A percentile compares a stretch with the other conserved stretches of the same genome.
Evolutionary conservation across 2,113 vertebrate species (phyloP).

Genomic region (Calcarius ornatus): DNA sequence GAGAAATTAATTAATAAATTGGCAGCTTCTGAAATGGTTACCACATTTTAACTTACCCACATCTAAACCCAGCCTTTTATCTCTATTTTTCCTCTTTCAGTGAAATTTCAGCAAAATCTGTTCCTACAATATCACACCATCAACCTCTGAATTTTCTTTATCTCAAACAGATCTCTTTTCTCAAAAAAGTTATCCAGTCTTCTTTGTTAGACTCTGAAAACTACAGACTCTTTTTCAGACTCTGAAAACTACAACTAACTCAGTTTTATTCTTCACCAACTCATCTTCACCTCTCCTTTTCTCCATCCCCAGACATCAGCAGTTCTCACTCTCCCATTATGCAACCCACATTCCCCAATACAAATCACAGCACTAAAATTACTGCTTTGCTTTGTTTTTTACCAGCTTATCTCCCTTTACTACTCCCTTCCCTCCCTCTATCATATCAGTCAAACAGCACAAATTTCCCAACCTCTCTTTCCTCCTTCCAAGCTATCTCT

Average conservation of each 20-base stretch:
- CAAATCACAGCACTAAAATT: neutral
- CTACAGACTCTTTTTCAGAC: neutral
- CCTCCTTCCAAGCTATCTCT: neutral
- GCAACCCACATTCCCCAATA: neutral
- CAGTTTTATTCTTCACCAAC: neutral
- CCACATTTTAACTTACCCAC: neutral
- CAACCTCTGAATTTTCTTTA: neutral
- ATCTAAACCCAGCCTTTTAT: neutral
- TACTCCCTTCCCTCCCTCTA: neutral
- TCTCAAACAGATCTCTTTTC: neutral
- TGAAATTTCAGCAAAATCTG: neutral
- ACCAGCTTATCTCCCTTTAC: slow-evolving; percentile 1
- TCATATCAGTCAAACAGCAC: neutral
- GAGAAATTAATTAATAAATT: slow-evolving; percentile 26
- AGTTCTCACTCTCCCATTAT: neutral
- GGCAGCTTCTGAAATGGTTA: neutral
- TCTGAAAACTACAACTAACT: neutral
- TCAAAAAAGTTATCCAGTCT: neutral
- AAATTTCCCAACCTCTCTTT: slow-evolving; percentile 1
- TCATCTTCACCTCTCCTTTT: neutral
- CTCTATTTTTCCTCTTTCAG: neutral
- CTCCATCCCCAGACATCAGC: neutral
- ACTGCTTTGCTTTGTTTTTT: slow-evolving; percentile 11
- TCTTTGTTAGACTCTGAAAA: neutral
- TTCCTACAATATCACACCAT: neutral